Evolutionary conservation across 2,888 invertebrate genomes (phyloP), one percentile per base, ranked within the genome.

Genomic region (Noctua janthina): DNA sequence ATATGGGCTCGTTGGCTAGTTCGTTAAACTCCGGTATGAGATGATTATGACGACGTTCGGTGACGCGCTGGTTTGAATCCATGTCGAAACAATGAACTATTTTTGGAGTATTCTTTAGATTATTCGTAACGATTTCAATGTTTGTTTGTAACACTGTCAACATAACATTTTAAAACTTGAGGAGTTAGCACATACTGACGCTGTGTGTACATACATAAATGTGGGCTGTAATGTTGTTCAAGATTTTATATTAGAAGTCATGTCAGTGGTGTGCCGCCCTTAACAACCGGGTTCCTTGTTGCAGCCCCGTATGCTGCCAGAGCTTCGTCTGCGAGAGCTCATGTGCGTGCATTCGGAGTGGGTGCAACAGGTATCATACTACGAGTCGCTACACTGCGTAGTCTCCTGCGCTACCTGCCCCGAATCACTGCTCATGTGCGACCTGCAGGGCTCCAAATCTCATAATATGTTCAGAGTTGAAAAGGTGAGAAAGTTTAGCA

Each of bases 301-400:
- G 3, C 90, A 96, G 93, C 94, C 97, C 91, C 97, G 97, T 15
- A 93, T 96, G 86, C 90, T 97, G 51, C 94, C 96, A 6, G 95
- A 96, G 85, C 91, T 98, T 89, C 93, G 93, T 82, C 94, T 97
- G 23, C 92, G 92, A 83, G 98, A 98, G 93, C 96, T 97, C 88
- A 92, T 92, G 17, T 95, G 96, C 70, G 94, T 98, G 71, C 98
- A 98, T 92, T 92, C 94, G 11, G 98, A 98, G 91, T 97, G 98
- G 97, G 97, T 98, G 78, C 97, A 97, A 11, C 98, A 98, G 92
- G 98, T 98, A 67, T 97, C 97, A 81, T 98, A 97, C 95, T 98
- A 98, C 90, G 95, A 97, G 59, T 97, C 97, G 78, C 95, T 98
- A 89, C 97, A 98, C 91, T 97, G 97, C 88, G 97, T 98, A 70